Conservation (phyloP, 2,113 vertebrate species). For the Protobothrops mucrosquamatus region DNA sequence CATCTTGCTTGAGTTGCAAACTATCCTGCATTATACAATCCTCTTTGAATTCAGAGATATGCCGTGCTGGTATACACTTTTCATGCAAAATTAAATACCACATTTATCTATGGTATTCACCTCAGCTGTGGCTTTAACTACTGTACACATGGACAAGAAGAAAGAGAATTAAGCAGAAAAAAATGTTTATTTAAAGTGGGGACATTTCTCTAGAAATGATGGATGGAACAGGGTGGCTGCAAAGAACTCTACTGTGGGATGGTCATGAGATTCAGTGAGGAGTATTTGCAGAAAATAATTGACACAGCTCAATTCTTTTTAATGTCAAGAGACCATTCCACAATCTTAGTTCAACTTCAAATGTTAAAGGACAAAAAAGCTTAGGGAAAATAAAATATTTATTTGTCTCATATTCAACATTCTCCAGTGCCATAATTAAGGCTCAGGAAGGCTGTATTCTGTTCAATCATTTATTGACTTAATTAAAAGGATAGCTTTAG, state of each 20-base stretch:
- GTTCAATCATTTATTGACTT: conserved; percentile 13
- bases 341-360: neutral
- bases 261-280: neutral
- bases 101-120: neutral
- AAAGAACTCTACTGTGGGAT: neutral
- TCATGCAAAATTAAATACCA: neutral
- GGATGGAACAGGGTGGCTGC: neutral
- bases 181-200: neutral
- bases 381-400: neutral
- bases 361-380: neutral
- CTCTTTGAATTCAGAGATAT: neutral
- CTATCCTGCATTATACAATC: neutral
- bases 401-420: neutral
- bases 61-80: neutral
- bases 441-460: neutral
- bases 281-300: neutral
- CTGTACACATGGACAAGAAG: neutral
- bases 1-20: neutral
- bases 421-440: conserved; percentile 11
- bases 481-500: conserved; percentile 11
- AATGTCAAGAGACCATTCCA: neutral
- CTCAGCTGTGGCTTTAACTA: neutral
- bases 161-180: neutral
- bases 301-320: neutral
- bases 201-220: neutral